Evolutionary conservation across 2,888 invertebrate species (phyloP), one percentile per base, ranked within the genome.

Genomic region (Xestoiulus laeticollis): DNA sequence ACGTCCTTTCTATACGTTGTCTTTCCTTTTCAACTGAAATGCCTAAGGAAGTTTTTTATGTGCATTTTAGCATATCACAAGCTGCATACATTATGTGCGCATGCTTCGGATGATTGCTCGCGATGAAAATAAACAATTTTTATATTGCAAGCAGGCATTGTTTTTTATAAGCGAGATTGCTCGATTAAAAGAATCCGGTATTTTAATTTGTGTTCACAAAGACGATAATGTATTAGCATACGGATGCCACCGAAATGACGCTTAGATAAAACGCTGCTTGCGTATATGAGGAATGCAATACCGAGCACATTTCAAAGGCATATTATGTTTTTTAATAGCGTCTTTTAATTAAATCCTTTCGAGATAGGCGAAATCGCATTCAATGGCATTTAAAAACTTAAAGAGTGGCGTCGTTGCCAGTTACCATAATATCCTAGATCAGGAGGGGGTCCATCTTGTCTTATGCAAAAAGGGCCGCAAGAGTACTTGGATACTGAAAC

Each of bases 121-220:
- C 48, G 1, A 12, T 16, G 59, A n/a, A 59, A 59, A 59, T 59
- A n/a, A 59, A 59, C 59, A 59, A n/a, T 59, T 59, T 59, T 59
- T 59, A n/a, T 59, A n/a, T 59, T 3, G 59, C 5, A n/a, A 59
- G n/a, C 19, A 59, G 59, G n/a, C 59, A 4, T 59, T n/a, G 19
- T 59, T 59, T 59, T 59, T 59, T 59, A n/a, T 48, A 59, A 19
- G 6, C 59, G 19, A 59, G n/a, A 59, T 59, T n/a, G 59, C 59
- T 19, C 59, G 59, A 59, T 59, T 16, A 59, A 19, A n/a, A 59
- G 59, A 59, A 59, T 59, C n/a, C 59, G 59, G 59, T 59, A 59
- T 59, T 59, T 48, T 59, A 59, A 59, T 59, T 59, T 59, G 48
- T 48, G 59, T n/a, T 59, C 59, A 59, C 59, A 59, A 59, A n/a